phyloP scores from a whole-genome alignment of 2,113 vertebrate species.

The Turnix velox region DNA sequence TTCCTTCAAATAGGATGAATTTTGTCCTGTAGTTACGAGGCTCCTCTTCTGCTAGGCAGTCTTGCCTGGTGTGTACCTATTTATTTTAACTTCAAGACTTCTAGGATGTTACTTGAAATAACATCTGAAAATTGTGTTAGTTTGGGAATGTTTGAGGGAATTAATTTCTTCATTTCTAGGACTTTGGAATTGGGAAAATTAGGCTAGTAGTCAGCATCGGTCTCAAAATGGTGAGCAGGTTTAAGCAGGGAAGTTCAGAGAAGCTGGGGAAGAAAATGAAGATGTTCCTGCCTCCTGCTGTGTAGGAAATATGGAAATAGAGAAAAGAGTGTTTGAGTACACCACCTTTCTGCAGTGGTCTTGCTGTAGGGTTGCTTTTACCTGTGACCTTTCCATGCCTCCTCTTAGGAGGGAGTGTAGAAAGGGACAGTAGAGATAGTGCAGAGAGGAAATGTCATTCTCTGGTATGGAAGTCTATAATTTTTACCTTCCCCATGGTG shows the following conservation, averaged over 20 bases:
- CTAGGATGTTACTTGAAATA: not conserved
- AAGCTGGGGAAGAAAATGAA: not conserved
- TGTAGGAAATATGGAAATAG: not conserved
- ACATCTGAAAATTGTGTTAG: not conserved
- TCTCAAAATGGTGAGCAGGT: not conserved
- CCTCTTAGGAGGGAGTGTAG: not conserved
- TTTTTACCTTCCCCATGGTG: not conserved
- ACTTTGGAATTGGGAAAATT: not conserved
- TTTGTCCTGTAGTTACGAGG: not conserved
- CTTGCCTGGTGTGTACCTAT: not conserved
- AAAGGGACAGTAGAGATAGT: not conserved
- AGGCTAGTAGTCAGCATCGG: not conserved
- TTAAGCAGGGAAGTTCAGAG: not conserved
- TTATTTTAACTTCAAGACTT: not conserved
- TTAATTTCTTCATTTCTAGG: not conserved
- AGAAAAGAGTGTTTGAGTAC: fast-evolving
- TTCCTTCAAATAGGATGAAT: no score
- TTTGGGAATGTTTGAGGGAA: not conserved
- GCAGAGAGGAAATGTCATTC: not conserved
- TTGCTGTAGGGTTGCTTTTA: not conserved
- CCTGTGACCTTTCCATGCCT: not conserved
- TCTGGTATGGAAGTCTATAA: not conserved
- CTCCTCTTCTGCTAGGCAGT: not conserved
- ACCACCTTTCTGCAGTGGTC: not conserved
- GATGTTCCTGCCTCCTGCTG: not conserved